These are phyloP conservation scores for Urocynchramus pylzowi DNA, from an alignment of 2,113 vertebrate genomes.

Conservation along the genomic window DNA sequence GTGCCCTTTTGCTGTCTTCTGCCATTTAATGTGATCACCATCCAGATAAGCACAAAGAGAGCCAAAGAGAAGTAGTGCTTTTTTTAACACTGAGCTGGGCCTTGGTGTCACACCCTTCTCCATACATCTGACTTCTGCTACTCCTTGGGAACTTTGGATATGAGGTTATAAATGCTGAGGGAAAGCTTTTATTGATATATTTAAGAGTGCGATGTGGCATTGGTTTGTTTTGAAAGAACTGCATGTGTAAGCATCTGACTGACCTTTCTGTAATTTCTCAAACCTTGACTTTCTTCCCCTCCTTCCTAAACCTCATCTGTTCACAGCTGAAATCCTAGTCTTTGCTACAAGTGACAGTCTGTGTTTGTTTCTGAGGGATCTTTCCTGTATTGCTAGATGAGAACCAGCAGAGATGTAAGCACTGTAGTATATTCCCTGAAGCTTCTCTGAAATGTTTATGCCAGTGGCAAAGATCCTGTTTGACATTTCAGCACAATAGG, in stretches of 20 bases:
- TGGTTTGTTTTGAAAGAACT: background rate
- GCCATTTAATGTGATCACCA: background rate
- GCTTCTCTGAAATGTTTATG: constrained; percentile 45
- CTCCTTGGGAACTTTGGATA: background rate
- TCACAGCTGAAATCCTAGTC: background rate
- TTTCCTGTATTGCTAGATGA: background rate
- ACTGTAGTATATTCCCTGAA: constrained; percentile 28
- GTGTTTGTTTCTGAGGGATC: constrained; percentile 8
- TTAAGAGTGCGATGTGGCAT: background rate
- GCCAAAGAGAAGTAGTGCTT: background rate
- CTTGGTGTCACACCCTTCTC: background rate
- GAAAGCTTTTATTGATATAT: background rate
- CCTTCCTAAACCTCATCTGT: background rate
- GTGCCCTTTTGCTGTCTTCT: background rate
- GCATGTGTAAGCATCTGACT: background rate
- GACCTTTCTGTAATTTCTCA: constrained; percentile 11
- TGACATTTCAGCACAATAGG: constrained; percentile 42
- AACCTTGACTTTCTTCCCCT: background rate
- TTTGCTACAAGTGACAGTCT: background rate
- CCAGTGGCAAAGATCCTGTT: constrained; percentile 36
- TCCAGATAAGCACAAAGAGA: background rate
- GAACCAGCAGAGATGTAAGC: background rate
- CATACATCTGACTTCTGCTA: background rate
- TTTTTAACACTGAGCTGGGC: background rate
- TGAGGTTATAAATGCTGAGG: background rate